Base-by-base conservation (phyloP, 2,113 vertebrate genomes). In the Urocitellus parryii region DNA sequence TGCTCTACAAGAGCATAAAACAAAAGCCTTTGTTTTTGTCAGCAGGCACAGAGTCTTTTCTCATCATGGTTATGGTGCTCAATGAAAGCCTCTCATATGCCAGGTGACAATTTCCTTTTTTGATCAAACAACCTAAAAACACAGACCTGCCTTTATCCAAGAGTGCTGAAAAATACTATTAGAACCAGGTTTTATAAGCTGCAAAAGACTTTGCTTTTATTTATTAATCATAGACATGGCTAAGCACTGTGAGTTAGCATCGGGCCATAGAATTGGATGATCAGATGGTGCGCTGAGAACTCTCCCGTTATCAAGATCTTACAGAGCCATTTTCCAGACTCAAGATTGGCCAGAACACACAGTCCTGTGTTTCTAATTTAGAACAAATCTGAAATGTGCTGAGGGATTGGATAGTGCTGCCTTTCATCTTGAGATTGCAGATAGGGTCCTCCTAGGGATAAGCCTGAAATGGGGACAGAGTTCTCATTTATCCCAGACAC, bases 71-170 rank as follows among this genome's bases (percentile, higher is more conserved):
- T 68, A 4, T 92, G 93, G 90, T 86, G 90, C 90, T 94, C 37
- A 73, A n/a, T 45, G 39, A 86, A 87, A 42, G 77, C 61, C 95
- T 95, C 63, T 85, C 72, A 53, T 68, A 68, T 97, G 92, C 91
- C 96, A 90, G 95, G 42, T 56, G 95, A 34, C 63, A 88, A 93
- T 79, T 88, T 88, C 11, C 13, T 94, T 97, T 96, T 96, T 82
- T 91, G 16, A 90, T 90, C 83, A 96, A 94, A 76, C 42, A 27
- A 3, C 63, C 77, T 78, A 17, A 97, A 95, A 81, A 61, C 39
- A 42, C 34, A 80, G 45, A 87, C 53, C n/a, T 94, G 29, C 18
- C 34, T 78, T 91, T 45, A 56, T 82, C 79, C 73, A 92, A 45
- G 83, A 96, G 53, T 94, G 18, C 63, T 68, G 63, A 96, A 94